Evolutionary conservation across 2,888 invertebrate genomes (phyloP), one percentile per base, ranked within the genome.

Genomic region (Melipona beecheii): DNA sequence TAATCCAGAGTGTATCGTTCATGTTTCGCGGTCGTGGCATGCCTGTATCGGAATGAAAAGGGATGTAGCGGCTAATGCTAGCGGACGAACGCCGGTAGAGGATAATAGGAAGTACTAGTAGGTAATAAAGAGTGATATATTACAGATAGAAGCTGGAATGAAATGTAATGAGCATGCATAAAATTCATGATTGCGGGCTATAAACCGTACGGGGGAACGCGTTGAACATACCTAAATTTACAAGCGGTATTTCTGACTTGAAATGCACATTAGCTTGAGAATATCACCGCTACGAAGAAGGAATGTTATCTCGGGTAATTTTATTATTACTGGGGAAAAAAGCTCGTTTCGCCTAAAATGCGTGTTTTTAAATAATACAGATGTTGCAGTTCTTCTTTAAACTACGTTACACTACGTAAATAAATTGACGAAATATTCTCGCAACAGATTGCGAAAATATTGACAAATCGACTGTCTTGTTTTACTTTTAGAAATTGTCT

Each of bases 161-260:
- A 73, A 73, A 73, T 64, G 73, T 73, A 73, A 73, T 73, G 73
- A 73, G 52, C 62, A 52, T 73, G 62, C 62, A 64, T 73, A 73
- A 73, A 73, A 64, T 64, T 73, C 62, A 64, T 64, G 73, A 73
- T 73, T 64, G 31, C 62, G n/a, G n/a, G 52, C 73, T 52, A 64
- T 73, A 73, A 73, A 73, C 62, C 31, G 62, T 31, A 19, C 31
- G 27, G 36, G 31, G 31, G 31, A 64, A 31, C 36, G 50, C 62
- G 19, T 36, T 64, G 15, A 73, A 73, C 54, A 56, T 70, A n/a
- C 31, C 52, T 73, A 43, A 43, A 43, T 73, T 64, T 64, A 31
- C 62, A 52, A 52, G 31, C 52, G 6, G n/a, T 62, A 64, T 64
- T 50, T 73, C 43, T 43, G 43, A 43, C 62, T 73, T 64, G 50